A percentile compares a stretch with the other conserved stretches of the same genome.
Evolutionary conservation across 2,888 invertebrate species (phyloP).

Genomic region (Pristionchus exspectatus): DNA sequence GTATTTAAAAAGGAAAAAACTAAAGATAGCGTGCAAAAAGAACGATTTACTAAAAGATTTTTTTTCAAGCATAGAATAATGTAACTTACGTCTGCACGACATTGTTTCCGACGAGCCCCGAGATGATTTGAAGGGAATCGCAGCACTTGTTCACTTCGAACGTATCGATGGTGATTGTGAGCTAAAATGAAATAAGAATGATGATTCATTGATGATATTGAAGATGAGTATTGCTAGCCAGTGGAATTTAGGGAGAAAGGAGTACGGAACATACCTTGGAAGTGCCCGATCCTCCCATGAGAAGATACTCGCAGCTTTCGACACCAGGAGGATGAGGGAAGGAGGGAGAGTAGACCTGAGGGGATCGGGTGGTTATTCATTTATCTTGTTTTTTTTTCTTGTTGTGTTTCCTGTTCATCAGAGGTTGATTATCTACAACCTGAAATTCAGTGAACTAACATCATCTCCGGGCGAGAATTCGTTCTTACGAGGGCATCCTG

Average conservation of each 20-base stretch:
- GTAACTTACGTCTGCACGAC: slow-evolving; percentile 1
- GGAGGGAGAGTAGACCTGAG: slow-evolving; percentile 38
- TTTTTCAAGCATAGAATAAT: neutral
- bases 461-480: slow-evolving; percentile 23
- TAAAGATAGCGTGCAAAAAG: neutral
- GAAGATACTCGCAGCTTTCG: slow-evolving; percentile 12
- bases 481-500: slow-evolving; percentile 26
- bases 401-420: too few species aligned
- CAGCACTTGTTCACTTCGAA: slow-evolving; percentile 50
- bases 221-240: too few species aligned
- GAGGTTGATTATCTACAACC: too few species aligned
- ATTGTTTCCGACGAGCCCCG: slow-evolving; percentile 32
- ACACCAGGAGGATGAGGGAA: slow-evolving; percentile 38
- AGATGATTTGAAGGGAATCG: slow-evolving; percentile 20
- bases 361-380: neutral
- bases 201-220: too few species aligned
- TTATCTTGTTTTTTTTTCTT: neutral
- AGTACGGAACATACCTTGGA: neutral
- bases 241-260: too few species aligned
- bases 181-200: neutral
- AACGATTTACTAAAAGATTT: neutral
- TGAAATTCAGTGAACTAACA: neutral
- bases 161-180: neutral
- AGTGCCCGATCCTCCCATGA: neutral
- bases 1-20: neutral